Conservation (phyloP, 1,140 invertebrate species). For the Apocrypta bakeri region DNA sequence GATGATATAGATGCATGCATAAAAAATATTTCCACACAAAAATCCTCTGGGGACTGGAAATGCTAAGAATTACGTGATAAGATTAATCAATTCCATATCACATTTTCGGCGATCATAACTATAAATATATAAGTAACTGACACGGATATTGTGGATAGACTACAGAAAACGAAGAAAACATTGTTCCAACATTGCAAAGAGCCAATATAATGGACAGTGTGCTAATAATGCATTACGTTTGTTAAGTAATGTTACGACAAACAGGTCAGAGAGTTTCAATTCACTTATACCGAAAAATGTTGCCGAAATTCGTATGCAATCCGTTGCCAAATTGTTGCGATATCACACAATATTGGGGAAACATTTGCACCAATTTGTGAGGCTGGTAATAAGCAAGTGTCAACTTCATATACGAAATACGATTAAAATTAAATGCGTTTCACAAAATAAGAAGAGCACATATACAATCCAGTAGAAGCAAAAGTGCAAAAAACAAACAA, state of each 20-base stretch:
- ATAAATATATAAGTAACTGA: not conserved
- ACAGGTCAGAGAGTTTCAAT: slow-evolving; percentile 19
- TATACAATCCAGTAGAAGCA: not conserved
- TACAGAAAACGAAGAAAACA: not conserved
- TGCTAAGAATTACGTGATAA: too few relatives aligned
- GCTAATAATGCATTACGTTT: not conserved
- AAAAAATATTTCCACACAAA: too few relatives aligned
- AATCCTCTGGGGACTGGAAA: too few relatives aligned
- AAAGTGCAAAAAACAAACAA: not conserved
- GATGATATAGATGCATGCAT: too few relatives aligned
- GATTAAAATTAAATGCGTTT: not conserved
- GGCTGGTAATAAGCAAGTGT: not conserved
- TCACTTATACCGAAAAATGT: slow-evolving; percentile 11
- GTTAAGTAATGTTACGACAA: not conserved
- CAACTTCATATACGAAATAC: slow-evolving; percentile 14
- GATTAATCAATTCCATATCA: not conserved
- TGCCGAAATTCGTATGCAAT: slow-evolving; percentile 26
- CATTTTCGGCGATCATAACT: slow-evolving; percentile 11
- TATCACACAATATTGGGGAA: slow-evolving; percentile 17
- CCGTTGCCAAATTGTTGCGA: slow-evolving; percentile 21
- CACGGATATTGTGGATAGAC: not conserved
- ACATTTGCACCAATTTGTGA: too few relatives aligned
- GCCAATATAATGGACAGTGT: not conserved
- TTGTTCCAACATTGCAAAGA: not conserved
- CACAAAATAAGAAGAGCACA: not conserved